A percentile compares a stretch with the other conserved stretches of the same genome.
These are phyloP conservation scores for Agrilus cyanescens DNA, from an alignment of 2,888 invertebrate genomes.

Conservation along the genomic window DNA sequence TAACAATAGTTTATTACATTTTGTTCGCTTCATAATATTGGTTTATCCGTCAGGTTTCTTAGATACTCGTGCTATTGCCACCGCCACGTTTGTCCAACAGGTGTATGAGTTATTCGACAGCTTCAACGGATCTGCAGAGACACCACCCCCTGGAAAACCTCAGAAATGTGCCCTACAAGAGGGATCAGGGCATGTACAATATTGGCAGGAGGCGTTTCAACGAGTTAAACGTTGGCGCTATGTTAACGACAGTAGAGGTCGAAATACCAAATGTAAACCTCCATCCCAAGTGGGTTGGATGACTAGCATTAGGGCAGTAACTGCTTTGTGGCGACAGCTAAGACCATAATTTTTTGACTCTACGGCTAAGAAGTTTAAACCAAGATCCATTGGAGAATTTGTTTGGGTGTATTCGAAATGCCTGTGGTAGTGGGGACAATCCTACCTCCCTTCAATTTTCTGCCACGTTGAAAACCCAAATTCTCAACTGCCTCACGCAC, in stretches of 20 bases:
- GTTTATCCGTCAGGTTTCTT: constrained; percentile 7
- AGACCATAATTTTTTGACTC: no score
- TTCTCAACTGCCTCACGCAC: no score
- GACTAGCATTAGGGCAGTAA: no score
- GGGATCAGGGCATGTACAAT: constrained; percentile 8
- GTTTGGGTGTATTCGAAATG: no score
- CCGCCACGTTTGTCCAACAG: constrained; percentile 13
- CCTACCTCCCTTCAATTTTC: no score
- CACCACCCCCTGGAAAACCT: constrained; percentile 9
- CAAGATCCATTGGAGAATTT: no score
- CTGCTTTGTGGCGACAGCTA: no score
- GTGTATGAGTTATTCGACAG: constrained; percentile 20
- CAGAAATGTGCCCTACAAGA: constrained; percentile 10
- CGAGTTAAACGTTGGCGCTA: constrained; percentile 11
- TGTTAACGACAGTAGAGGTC: background rate
- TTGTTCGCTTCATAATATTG: no score
- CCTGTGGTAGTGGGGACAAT: no score
- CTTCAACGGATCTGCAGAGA: constrained; percentile 11
- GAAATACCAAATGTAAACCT: constrained; percentile 9
- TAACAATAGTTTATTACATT: no score
- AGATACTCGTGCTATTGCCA: constrained; percentile 10
- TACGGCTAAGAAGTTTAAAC: no score
- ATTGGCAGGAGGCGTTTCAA: constrained; percentile 10
- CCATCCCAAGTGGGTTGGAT: constrained; percentile 15
- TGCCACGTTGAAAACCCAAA: no score